Conservation (phyloP, 2,888 invertebrate genomes). For the Diadromus collaris region DNA sequence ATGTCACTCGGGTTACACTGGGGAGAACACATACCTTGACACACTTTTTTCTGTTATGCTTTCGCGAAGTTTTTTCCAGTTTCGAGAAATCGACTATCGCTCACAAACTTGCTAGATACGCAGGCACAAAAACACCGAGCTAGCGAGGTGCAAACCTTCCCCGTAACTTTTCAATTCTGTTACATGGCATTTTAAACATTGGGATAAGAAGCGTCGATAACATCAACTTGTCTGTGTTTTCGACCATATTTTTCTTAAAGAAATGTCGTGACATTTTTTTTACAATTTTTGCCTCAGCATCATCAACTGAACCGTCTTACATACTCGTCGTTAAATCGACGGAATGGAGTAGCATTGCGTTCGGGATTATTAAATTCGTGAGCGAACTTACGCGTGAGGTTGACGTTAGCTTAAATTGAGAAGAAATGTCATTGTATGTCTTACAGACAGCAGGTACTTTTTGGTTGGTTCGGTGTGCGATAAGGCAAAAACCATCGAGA, state of each 20-base stretch:
- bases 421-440: background rate
- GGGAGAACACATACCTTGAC: slow-evolving; percentile 8
- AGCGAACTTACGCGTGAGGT: slow-evolving; percentile 7
- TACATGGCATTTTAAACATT: background rate
- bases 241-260: background rate
- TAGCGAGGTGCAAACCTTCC: background rate
- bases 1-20: slow-evolving; percentile 19
- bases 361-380: slow-evolving; percentile 26
- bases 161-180: background rate
- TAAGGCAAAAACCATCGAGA: slow-evolving; percentile 4
- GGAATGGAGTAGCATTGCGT: background rate
- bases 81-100: slow-evolving; percentile 16
- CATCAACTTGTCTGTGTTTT: background rate
- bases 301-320: background rate
- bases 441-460: background rate
- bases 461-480: slow-evolving; percentile 3
- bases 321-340: background rate
- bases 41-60: slow-evolving; percentile 16
- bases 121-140: background rate
- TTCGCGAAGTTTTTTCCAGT: slow-evolving; percentile 10
- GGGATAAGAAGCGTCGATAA: background rate
- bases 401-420: slow-evolving; percentile 3
- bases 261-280: background rate
- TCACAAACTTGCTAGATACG: slow-evolving; percentile 5
- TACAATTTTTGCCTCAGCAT: background rate